phyloP scores from a whole-genome alignment of 2,888 invertebrate species.

The Drosophila borborema region DNA sequence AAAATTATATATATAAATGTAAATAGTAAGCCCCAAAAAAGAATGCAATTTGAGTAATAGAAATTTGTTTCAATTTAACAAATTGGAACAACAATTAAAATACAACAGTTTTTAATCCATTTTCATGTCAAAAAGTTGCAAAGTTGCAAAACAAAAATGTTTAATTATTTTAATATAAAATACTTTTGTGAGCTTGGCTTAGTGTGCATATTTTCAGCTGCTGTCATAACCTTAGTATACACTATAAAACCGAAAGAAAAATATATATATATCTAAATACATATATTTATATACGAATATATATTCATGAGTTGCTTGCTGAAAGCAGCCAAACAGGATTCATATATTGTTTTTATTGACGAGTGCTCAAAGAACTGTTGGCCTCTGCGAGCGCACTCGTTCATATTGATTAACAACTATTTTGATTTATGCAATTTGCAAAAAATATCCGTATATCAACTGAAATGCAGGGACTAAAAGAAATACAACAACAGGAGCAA shows the following conservation, averaged over 20 bases:
- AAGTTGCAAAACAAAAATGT: too few relatives aligned
- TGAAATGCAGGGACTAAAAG: slow-evolving; percentile 2
- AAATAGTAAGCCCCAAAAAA: too few relatives aligned
- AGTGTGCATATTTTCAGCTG: not conserved
- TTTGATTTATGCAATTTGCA: slow-evolving; percentile 67
- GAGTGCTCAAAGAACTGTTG: slow-evolving; percentile 21
- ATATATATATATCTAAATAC: not conserved
- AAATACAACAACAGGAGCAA: not conserved
- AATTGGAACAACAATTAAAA: too few relatives aligned
- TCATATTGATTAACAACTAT: slow-evolving; percentile 72
- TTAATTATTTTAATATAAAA: not conserved
- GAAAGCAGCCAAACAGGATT: slow-evolving; percentile 19
- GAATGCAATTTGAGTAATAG: not conserved
- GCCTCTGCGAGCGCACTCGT: slow-evolving; percentile 35
- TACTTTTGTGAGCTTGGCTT: not conserved
- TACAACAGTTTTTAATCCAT: not conserved
- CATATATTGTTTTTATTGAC: slow-evolving; percentile 22
- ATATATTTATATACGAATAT: not conserved
- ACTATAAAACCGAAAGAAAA: not conserved
- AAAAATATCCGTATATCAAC: slow-evolving; percentile 14
- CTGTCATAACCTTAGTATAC: not conserved
- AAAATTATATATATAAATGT: too few relatives aligned
- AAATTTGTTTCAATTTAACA: too few relatives aligned
- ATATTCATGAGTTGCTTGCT: slow-evolving; percentile 26
- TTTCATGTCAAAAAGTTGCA: not conserved